These are phyloP conservation scores for Pitangus sulphuratus DNA, from an alignment of 2,797 vertebrate species.

Conservation along the genomic window DNA sequence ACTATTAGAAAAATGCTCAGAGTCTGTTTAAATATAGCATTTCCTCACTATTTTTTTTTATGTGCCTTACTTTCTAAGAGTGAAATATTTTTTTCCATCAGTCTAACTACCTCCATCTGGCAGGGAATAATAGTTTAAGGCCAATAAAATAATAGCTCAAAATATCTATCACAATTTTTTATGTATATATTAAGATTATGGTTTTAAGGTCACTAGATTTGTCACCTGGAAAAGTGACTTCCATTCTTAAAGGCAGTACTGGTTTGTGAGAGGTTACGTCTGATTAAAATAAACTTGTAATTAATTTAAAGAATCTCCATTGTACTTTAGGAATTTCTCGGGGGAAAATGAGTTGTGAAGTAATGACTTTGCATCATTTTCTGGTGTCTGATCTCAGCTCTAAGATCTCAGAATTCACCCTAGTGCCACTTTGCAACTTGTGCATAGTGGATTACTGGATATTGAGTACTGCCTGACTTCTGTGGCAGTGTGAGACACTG, in stretches of 20 bases:
- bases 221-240: neutral
- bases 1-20: neutral
- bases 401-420: neutral
- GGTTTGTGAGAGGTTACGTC: neutral
- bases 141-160: neutral
- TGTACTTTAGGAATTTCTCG: neutral
- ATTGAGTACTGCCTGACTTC: neutral
- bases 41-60: neutral
- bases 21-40: constrained; percentile 20
- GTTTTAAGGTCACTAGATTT: neutral
- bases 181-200: neutral
- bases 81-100: neutral
- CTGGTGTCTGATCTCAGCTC: neutral
- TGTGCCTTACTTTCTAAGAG: neutral
- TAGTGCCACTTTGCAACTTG: neutral
- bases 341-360: neutral
- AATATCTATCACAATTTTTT: neutral
- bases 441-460: neutral
- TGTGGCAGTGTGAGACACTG: neutral
- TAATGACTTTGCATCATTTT: neutral
- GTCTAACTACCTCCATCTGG: neutral
- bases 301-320: neutral
- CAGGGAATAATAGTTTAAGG: neutral
- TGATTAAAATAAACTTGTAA: neutral
- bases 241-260: neutral